phyloP scores from a whole-genome alignment of 1,140 invertebrate species.

The Leptinotarsa texana region DNA sequence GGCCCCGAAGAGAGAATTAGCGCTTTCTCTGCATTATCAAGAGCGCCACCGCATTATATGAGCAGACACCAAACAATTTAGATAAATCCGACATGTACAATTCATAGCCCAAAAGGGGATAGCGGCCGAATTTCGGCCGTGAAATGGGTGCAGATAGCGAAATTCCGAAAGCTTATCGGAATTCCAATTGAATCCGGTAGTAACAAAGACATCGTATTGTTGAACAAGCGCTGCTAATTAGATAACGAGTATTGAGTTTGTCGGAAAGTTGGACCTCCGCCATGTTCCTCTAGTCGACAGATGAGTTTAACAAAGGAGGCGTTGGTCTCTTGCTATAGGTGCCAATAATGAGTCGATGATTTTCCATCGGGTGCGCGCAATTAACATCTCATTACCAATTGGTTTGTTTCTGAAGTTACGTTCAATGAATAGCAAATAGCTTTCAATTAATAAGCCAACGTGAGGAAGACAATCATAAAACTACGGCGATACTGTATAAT shows the following conservation, averaged over 20 bases:
- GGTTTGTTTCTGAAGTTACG: too few relatives aligned
- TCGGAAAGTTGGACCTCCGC: slow-evolving; percentile 18
- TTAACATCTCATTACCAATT: too few relatives aligned
- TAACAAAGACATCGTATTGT: slow-evolving; percentile 47
- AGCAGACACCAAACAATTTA: slow-evolving; percentile 46
- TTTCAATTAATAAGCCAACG: too few relatives aligned
- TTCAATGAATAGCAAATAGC: too few relatives aligned
- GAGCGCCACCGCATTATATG: slow-evolving; percentile 35
- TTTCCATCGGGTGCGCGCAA: too few relatives aligned
- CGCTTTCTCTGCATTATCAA: slow-evolving; percentile 36
- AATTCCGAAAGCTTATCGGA: slow-evolving; percentile 47
- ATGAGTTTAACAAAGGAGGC: too few relatives aligned
- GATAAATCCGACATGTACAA: slow-evolving; percentile 46
- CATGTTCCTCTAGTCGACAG: neutral
- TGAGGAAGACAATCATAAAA: too few relatives aligned
- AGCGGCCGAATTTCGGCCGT: slow-evolving; percentile 35
- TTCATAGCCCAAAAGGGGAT: slow-evolving; percentile 41
- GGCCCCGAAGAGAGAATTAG: slow-evolving; percentile 33
- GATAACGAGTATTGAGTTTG: slow-evolving; percentile 47
- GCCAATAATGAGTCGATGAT: too few relatives aligned
- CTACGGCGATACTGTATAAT: too few relatives aligned
- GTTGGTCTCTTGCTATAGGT: too few relatives aligned
- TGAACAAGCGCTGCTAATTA: slow-evolving; percentile 48
- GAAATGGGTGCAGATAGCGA: slow-evolving; percentile 41
- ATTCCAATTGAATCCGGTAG: slow-evolving; percentile 49